Percentiles rank a stretch among this genome's conserved stretches.
Evolutionary conservation across 2,888 invertebrate species (phyloP).

Genomic region (Microlaimidae sp.): DNA sequence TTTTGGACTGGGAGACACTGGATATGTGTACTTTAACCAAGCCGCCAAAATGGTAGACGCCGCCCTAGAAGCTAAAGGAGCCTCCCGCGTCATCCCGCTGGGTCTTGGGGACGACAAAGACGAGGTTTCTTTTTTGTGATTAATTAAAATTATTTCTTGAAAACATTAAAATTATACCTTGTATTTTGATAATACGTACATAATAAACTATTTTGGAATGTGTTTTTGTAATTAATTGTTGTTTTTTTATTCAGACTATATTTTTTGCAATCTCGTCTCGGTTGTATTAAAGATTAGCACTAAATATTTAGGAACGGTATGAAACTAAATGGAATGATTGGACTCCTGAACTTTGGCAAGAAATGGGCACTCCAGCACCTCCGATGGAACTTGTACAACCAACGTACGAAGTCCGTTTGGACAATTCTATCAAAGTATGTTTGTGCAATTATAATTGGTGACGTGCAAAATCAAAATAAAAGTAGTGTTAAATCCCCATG

Average conservation of each 20-base stretch:
- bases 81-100: not conserved
- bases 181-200: no score
- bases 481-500: no score
- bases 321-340: slow-evolving; percentile 1
- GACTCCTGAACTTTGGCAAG: not conserved
- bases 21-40: slow-evolving; percentile 1
- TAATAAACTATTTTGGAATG: no score
- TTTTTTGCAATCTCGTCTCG: no score
- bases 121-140: no score
- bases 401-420: slow-evolving; percentile 6
- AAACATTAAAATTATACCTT: no score
- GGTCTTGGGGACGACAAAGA: slow-evolving; percentile 3
- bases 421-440: not conserved
- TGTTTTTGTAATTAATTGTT: no score
- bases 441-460: not conserved
- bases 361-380: not conserved
- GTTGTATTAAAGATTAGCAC: no score
- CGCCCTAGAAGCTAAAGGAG: not conserved
- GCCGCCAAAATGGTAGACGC: not conserved
- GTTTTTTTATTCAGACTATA: no score
- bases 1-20: not conserved
- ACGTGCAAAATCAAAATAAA: no score
- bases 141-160: no score
- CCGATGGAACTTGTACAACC: slow-evolving; percentile 1
- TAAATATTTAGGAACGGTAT: no score